Evolutionary conservation across 2,797 vertebrate species (phyloP).

Genomic region (Gadopsis bispinosus): DNA sequence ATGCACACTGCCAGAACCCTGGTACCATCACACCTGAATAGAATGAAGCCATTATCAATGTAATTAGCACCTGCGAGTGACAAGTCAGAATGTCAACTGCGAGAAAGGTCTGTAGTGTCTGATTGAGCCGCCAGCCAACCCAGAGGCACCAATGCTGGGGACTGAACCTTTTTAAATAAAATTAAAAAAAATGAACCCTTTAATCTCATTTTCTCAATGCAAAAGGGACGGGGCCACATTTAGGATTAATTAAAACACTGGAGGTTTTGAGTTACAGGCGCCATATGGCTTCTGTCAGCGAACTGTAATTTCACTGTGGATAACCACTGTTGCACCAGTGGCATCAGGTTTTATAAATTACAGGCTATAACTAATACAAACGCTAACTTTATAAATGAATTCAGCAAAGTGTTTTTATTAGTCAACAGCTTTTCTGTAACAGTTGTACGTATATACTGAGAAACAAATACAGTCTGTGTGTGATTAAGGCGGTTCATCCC

Average conservation of each 20-base stretch:
- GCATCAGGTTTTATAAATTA: conserved; percentile 40
- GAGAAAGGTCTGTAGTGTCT: conserved; percentile 8
- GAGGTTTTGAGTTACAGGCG: conserved; percentile 36
- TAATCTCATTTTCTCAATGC: conserved; percentile 45
- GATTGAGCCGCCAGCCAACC: background rate
- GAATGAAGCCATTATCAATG: conserved; percentile 4
- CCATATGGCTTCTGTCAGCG: conserved; percentile 52
- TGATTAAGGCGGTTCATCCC: background rate
- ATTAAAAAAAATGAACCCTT: conserved; percentile 20
- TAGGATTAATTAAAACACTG: conserved; percentile 59
- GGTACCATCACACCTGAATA: background rate
- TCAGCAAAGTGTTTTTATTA: background rate
- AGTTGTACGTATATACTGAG: background rate
- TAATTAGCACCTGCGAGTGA: conserved; percentile 18
- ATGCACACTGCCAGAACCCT: background rate
- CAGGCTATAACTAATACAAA: background rate
- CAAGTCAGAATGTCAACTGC: background rate
- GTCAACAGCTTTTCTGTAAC: background rate
- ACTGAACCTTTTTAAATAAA: background rate
- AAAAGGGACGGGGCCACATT: conserved; percentile 37
- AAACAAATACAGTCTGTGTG: no score
- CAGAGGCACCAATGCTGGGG: background rate
- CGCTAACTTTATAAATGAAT: conserved; percentile 18
- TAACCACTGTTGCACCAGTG: conserved; percentile 42
- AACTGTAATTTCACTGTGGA: conserved; percentile 58